Evolutionary conservation across 2,888 invertebrate species (phyloP).

Genomic region (Lysandra coridon): DNA sequence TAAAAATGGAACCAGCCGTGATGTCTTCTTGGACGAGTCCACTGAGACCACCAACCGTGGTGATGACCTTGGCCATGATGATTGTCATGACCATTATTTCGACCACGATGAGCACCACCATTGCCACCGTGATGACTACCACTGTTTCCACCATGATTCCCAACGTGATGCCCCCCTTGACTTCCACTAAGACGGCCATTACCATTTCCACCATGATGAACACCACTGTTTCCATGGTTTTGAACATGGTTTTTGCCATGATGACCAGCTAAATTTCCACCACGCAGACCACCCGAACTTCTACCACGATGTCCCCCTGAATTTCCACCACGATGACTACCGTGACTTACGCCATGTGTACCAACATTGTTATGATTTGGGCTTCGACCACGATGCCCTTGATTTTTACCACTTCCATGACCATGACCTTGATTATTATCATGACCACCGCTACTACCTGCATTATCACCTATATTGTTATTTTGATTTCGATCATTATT

Average conservation of each 20-base stretch:
- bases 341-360: not conserved
- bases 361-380: not conserved
- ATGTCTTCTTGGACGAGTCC: slow-evolving; percentile 1
- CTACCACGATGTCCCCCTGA: not conserved
- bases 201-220: not conserved
- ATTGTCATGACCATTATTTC: not conserved
- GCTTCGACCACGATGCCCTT: not conserved
- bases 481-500: not conserved
- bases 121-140: not conserved
- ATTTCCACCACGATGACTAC: not conserved
- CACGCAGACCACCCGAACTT: not conserved
- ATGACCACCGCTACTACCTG: not conserved
- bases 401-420: not conserved
- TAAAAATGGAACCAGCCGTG: not conserved
- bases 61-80: not conserved
- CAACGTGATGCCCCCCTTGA: not conserved
- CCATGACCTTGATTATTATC: not conserved
- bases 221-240: not conserved
- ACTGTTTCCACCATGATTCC: not conserved
- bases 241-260: no score
- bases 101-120: not conserved
- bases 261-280: not conserved
- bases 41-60: not conserved
- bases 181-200: not conserved
- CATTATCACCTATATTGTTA: not conserved